phyloP scores from a whole-genome alignment of 1,140 invertebrate species.

The Lepidurus couesii region DNA sequence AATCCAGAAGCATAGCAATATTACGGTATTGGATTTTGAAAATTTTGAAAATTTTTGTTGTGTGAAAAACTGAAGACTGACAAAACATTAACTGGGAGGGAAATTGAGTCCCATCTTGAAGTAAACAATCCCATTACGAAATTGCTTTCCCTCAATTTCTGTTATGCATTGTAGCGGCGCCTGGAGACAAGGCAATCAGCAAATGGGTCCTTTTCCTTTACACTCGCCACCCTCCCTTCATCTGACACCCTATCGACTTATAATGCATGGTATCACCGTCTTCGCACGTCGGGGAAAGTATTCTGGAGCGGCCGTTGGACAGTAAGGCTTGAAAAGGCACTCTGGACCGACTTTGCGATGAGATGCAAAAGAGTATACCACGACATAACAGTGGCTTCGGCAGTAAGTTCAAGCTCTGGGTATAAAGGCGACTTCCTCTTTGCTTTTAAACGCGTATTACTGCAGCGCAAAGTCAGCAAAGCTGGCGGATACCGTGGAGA shows the following conservation, averaged over 20 bases:
- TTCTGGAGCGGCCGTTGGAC: neutral
- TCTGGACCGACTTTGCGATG: neutral
- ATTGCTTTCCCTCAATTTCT: neutral
- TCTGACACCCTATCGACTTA: constrained; percentile 21
- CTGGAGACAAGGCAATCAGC: constrained; percentile 21
- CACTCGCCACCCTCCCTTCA: neutral
- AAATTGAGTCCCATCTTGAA: neutral
- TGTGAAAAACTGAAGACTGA: neutral
- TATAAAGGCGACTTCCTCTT: neutral
- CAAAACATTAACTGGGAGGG: neutral
- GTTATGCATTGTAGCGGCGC: constrained; percentile 12
- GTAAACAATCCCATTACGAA: constrained; percentile 7
- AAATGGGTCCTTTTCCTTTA: neutral
- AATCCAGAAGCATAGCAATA: neutral
- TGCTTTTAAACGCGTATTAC: neutral
- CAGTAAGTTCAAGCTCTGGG: too few relatives aligned
- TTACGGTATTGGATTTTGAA: neutral
- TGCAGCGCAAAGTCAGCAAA: neutral
- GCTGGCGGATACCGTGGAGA: too few relatives aligned
- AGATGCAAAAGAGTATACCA: neutral
- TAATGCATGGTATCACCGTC: constrained; percentile 14
- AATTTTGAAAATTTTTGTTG: too few relatives aligned
- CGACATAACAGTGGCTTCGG: neutral
- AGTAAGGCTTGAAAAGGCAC: neutral
- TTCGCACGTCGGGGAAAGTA: neutral